Base-by-base conservation (phyloP, 2,888 invertebrate genomes). In the Caenorhabditis doughertyi region DNA sequence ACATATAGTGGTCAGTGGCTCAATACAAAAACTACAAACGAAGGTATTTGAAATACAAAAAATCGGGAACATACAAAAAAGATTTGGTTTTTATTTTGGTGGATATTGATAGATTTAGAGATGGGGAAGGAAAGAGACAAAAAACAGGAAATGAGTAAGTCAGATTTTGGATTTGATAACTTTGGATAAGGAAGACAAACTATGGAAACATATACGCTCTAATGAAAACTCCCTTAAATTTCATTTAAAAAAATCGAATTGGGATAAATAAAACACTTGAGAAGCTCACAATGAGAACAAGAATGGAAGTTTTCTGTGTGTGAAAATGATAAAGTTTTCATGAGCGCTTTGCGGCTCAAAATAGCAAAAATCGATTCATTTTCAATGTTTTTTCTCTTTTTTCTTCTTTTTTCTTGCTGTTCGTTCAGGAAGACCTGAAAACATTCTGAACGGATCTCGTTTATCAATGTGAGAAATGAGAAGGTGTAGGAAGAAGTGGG, bases 241-340 rank as follows among this genome's bases (percentile, higher is more conserved):
- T n/a, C 32, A 32, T 32, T 32, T 32, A 4, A 32, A 32, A 32
- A 32, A 32, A 9, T 7, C 32, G 32, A 32, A 32, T n/a, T n/a
- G 29, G 23, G 53, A 25, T 23, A 56, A 29, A 56, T 9, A 35
- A 8, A 23, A 49, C n/a, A n/a, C 23, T 8, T n/a, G n/a, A 29
- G 27, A 53, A n/a, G n/a, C n/a, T n/a, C n/a, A n/a, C n/a, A n/a
- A 32, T 32, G 32, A 9, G 32, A 32, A 32, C 4, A 32, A 32
- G 32, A 32, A 32, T 7, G 9, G 32, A 32, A 32, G 32, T 32
- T 4, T 4, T 32, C 32, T n/a, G n/a, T n/a, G n/a, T n/a, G n/a
- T 21, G 39, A 25, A 27, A 35, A 51, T 73, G 51, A 73, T 73
- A 64, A 73, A 73, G 32, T 44, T 73, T 73, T 73, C 73, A 73